phyloP scores from a whole-genome alignment of 2,113 vertebrate genomes.

The Campylorhamphus procurvoides region DNA sequence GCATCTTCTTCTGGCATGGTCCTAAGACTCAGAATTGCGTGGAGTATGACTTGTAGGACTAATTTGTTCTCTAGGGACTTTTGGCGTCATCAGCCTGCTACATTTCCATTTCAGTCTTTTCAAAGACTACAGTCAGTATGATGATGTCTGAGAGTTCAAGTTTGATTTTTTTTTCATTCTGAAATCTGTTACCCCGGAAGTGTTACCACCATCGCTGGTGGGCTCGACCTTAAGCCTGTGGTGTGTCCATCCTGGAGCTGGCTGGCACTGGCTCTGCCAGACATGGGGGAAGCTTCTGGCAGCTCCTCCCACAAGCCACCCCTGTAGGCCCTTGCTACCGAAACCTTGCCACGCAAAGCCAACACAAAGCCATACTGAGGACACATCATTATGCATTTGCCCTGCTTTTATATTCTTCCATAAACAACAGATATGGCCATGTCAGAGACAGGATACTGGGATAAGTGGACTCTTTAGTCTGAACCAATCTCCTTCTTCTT shows the following conservation, averaged over 20 bases:
- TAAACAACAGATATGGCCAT: not conserved
- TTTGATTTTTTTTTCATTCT: not conserved
- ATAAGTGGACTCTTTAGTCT: not conserved
- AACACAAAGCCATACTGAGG: not conserved
- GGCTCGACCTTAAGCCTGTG: not conserved
- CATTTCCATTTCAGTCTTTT: not conserved
- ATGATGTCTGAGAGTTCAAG: not conserved
- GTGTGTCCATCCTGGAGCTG: accelerated
- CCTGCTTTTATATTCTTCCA: not conserved
- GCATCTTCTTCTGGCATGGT: not conserved
- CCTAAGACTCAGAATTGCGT: not conserved
- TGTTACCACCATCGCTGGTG: accelerated
- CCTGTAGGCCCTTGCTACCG: not conserved
- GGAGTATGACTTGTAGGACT: not conserved
- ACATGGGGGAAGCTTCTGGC: not conserved
- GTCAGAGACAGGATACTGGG: not conserved
- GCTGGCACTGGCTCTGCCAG: not conserved
- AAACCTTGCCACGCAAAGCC: not conserved
- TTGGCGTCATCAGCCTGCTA: not conserved
- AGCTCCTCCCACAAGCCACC: not conserved
- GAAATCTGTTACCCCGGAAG: not conserved
- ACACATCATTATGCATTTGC: not conserved
- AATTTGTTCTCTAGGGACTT: not conserved
- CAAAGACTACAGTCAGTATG: not conserved
- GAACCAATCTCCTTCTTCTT: not conserved